Evolutionary conservation across 1,140 invertebrate species (phyloP).

Genomic region (Diabrotica virgifera): DNA sequence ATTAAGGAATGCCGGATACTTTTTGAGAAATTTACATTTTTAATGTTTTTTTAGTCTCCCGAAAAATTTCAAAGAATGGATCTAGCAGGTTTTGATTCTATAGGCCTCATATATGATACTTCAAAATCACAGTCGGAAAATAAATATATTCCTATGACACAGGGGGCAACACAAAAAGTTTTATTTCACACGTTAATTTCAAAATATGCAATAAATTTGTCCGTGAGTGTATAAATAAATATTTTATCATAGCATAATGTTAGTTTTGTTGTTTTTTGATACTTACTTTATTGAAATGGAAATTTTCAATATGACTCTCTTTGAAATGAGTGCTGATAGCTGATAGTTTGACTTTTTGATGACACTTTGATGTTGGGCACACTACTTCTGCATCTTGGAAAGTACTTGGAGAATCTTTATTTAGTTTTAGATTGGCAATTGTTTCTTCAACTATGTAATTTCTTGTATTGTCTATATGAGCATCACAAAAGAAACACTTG

Average conservation of each 20-base stretch:
- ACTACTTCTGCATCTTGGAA: constrained; percentile 8
- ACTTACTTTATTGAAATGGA: constrained; percentile 14
- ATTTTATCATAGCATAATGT: not conserved
- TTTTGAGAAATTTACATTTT: too few relatives aligned
- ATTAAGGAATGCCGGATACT: too few relatives aligned
- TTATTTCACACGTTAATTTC: too few relatives aligned
- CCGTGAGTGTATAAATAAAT: not conserved
- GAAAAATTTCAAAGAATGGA: too few relatives aligned
- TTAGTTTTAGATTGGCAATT: constrained; percentile 10
- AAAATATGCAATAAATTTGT: too few relatives aligned
- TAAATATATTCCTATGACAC: too few relatives aligned
- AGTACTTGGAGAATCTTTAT: not conserved
- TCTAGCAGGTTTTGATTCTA: too few relatives aligned
- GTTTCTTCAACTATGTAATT: constrained; percentile 18
- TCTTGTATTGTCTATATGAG: constrained; percentile 12
- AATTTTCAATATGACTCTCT: constrained; percentile 14
- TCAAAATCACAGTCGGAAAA: too few relatives aligned
- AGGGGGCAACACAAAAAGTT: too few relatives aligned
- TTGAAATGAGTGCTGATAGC: constrained; percentile 18
- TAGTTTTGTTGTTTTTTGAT: not conserved
- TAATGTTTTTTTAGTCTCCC: too few relatives aligned
- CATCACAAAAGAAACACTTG: constrained; percentile 10
- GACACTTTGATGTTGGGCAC: constrained; percentile 11
- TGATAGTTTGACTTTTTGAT: constrained; percentile 4
- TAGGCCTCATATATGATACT: too few relatives aligned